phyloP scores from a whole-genome alignment of 2,113 vertebrate genomes.

The Pituophis catenifer region DNA sequence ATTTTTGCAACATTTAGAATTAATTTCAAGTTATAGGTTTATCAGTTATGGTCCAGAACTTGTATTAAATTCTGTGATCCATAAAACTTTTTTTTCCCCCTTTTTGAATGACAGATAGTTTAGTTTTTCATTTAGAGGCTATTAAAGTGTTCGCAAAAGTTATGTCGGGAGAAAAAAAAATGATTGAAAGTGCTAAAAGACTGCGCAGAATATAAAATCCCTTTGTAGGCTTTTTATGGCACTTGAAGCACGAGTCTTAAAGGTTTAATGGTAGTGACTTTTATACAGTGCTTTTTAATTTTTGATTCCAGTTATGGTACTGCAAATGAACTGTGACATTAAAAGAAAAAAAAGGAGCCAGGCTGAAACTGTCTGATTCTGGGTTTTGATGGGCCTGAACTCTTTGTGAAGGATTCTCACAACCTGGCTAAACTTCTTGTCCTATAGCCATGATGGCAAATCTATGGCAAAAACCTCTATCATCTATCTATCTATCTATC shows the following conservation, averaged over 20 bases:
- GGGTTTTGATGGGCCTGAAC: slow-evolving; percentile 71
- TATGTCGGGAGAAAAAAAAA: slow-evolving; percentile 76
- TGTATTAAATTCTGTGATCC: slow-evolving; percentile 84
- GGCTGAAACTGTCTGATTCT: slow-evolving; percentile 74
- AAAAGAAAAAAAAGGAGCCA: slow-evolving; percentile 73
- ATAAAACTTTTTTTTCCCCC: slow-evolving; percentile 68
- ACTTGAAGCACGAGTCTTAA: slow-evolving; percentile 86
- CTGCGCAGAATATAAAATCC: slow-evolving; percentile 85
- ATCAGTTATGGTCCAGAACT: slow-evolving; percentile 82
- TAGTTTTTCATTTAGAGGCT: slow-evolving; percentile 86
- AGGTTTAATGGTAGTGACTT: slow-evolving; percentile 86
- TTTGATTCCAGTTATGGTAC: slow-evolving; percentile 83
- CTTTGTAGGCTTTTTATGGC: slow-evolving; percentile 85
- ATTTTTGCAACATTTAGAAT: slow-evolving; percentile 74
- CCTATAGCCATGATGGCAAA: too few species aligned
- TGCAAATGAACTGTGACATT: slow-evolving; percentile 87
- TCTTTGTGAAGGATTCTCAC: slow-evolving; percentile 64
- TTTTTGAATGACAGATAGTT: slow-evolving; percentile 85
- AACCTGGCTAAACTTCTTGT: slow-evolving; percentile 56
- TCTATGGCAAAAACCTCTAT: too few species aligned
- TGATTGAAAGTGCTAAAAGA: slow-evolving; percentile 84
- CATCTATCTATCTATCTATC: too few species aligned
- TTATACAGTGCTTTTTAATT: slow-evolving; percentile 86
- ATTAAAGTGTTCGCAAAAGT: slow-evolving; percentile 88
- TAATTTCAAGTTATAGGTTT: slow-evolving; percentile 80